phyloP scores from a whole-genome alignment of 64 coral and sea anemone genomes.

The Catalaphyllia jardinei region DNA sequence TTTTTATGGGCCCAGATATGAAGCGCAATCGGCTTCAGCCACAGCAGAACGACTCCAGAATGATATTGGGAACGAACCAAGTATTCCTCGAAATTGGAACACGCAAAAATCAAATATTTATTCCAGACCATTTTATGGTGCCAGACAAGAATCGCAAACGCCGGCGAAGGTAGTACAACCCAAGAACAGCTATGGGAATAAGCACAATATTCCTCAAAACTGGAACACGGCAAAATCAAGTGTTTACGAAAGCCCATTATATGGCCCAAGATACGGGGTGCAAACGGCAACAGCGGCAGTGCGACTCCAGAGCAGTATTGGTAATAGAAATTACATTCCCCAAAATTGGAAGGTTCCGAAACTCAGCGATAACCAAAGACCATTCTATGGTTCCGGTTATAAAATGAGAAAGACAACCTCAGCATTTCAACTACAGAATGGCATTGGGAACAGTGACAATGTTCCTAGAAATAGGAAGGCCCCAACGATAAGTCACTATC shows the following conservation, averaged over 20 bases:
- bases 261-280: too few species aligned
- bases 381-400: background rate
- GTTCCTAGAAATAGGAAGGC: background rate
- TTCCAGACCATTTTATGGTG: background rate
- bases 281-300: too few species aligned
- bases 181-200: background rate
- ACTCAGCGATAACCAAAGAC: background rate
- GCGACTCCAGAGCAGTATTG: background rate
- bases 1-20: background rate
- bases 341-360: background rate
- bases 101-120: background rate
- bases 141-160: background rate
- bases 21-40: background rate
- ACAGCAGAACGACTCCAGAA: background rate
- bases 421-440: background rate
- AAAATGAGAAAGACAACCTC: background rate
- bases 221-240: background rate
- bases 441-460: background rate
- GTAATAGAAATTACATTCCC: background rate
- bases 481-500: background rate
- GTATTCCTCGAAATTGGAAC: background rate
- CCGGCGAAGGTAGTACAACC: background rate
- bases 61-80: background rate
- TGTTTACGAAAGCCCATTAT: too few species aligned
- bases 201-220: background rate